Evolutionary conservation across 2,113 vertebrate species (phyloP).

Genomic region (Boleophthalmus pectinirostris): DNA sequence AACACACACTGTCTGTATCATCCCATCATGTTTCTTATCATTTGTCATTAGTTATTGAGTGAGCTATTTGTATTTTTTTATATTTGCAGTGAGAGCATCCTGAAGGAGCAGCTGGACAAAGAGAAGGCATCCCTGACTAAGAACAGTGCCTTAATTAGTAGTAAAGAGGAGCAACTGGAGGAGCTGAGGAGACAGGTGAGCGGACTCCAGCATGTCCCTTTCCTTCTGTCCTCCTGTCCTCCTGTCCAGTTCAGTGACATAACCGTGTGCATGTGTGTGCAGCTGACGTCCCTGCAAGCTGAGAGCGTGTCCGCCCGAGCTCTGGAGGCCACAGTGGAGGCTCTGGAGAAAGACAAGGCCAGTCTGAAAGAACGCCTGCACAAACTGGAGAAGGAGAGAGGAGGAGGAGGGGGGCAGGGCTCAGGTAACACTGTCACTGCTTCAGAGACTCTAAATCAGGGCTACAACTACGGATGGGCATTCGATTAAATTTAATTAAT

Average conservation of each 20-base stretch:
- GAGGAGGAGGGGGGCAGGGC: conserved; percentile 61
- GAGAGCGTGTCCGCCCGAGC: conserved; percentile 83
- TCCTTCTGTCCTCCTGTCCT: not conserved
- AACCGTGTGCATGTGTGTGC: not conserved
- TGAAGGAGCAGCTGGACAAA: conserved; percentile 85
- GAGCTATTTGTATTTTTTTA: conserved; percentile 20
- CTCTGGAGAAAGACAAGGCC: conserved; percentile 86
- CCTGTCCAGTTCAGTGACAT: not conserved
- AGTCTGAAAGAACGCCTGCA: conserved; percentile 86
- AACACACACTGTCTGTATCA: no score
- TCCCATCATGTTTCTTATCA: not conserved
- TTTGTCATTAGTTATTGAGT: not conserved
- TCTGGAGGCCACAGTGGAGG: conserved; percentile 82
- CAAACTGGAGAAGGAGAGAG: conserved; percentile 84
- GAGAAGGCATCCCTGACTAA: conserved; percentile 88
- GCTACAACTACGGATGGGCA: no score
- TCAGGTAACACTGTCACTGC: conserved; percentile 52
- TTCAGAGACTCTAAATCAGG: no score
- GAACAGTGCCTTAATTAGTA: conserved; percentile 91
- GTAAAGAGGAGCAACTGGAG: conserved; percentile 89
- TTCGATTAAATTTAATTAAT: no score
- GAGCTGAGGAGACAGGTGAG: conserved; percentile 87
- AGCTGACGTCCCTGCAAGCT: conserved; percentile 83
- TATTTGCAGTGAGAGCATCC: conserved; percentile 81
- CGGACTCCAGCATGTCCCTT: not conserved